Conservation (phyloP, 2,888 invertebrate genomes). For the Tenthredo mesomela region DNA sequence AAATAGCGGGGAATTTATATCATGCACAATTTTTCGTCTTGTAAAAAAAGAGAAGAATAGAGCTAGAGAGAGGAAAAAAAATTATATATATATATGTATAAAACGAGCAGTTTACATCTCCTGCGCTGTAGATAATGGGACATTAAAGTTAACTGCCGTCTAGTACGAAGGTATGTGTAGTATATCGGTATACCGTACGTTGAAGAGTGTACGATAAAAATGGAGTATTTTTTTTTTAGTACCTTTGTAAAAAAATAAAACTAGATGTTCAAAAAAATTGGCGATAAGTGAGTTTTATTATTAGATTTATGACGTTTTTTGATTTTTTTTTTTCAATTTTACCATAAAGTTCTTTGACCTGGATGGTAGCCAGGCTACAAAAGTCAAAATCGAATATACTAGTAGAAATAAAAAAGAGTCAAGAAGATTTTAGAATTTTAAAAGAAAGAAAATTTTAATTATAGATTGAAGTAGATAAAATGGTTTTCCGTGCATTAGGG, state of each 20-base stretch:
- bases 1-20: not conserved
- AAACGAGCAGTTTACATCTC: slow-evolving; percentile 18
- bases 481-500: too few relatives aligned
- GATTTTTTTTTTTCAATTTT: not conserved
- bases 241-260: not conserved
- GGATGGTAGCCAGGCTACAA: not conserved
- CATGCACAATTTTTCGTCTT: not conserved
- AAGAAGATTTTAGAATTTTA: too few relatives aligned
- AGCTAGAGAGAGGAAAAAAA: not conserved
- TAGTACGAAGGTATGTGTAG: not conserved
- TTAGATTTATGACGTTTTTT: not conserved
- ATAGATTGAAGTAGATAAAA: too few relatives aligned
- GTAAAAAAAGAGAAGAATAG: not conserved
- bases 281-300: not conserved
- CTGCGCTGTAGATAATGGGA: slow-evolving; percentile 18
- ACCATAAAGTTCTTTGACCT: slow-evolving; percentile 15
- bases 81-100: not conserved
- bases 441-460: too few relatives aligned
- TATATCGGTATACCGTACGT: not conserved
- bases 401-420: not conserved
- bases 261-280: not conserved
- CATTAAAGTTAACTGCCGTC: slow-evolving; percentile 32
- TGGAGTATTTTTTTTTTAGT: not conserved
- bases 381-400: not conserved
- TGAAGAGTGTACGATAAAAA: slow-evolving; percentile 1